Base-by-base conservation (phyloP, 2,888 invertebrate genomes). In the Pyrrhosoma nymphula region DNA sequence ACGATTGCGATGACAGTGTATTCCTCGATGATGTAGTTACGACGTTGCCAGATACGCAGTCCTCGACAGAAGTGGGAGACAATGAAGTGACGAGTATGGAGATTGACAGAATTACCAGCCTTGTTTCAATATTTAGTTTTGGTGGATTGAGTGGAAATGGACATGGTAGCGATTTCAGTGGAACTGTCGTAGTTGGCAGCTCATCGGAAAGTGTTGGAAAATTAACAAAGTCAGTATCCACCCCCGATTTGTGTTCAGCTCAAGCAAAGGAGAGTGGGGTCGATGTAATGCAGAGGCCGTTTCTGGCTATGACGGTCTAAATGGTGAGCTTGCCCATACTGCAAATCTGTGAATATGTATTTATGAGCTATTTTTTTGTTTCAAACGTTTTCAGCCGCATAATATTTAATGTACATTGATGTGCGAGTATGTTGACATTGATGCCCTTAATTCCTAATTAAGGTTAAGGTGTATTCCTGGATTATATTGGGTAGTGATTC, bases 51-150 rank as follows among this genome's bases (percentile, higher is more conserved):
- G 39, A 35, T 39, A 0, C 63, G 18, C 63, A 69, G 18, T 69
- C 39, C n/a, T 35, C 26, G 6, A 12, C 69, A 82, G 96, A 96
- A 56, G 96, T 96, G 30, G 96, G 96, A 23, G 96, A 96, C 39
- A 96, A 96, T 90, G 96, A 96, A 56, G 96, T 96, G 35, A 97
- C 97, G 10, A 97, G 97, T 23, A 97, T 97, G 97, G 97, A 97
- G 96, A 97, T 97, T 96, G 97, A 98, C 96, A 97, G 97, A 96
- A 97, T 98, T 96, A 97, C 97, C 88, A 97, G 97, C 95, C 96
- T 98, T 96, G 97, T 97, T 96, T 97, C 97, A 95, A 97, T 97
- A 96, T 97, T 97, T 96, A 97, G 97, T 96, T 97, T 98, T 96
- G 97, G 97, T 95, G 97, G 96, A 60, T 96, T 96, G 90, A 95